Evolutionary conservation across 2,888 invertebrate genomes (phyloP), one percentile per base, ranked within the genome.

Genomic region (Andricus curvator): DNA sequence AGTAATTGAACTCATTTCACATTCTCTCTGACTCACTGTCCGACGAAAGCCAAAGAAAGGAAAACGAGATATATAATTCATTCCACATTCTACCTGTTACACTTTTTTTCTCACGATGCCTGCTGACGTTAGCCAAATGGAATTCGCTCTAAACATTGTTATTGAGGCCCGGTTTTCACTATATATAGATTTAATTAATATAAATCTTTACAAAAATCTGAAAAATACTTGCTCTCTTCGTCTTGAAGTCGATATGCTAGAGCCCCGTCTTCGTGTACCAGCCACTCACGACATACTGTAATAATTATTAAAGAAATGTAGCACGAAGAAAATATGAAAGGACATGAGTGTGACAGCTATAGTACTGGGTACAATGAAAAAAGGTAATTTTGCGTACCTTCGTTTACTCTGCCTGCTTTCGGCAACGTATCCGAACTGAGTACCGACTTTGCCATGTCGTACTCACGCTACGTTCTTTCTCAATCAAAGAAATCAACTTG

Each of bases 241-340:
- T 96, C 96, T 92, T 97, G 97, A 51, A 97, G 94, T 86, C 95
- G 95, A 92, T 97, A 96, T 13, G 97, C 97, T 88, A 97, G 92
- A 25, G 96, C 97, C 84, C 96, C 96, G 93, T 97, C 97, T 93
- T 97, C 97, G 88, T 96, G 95, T 51, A 97, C 96, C 87, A 96
- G 93, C 97, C 97, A 97, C 93, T 97, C 96, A 87, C 96, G 95
- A 90, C 97, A 96, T 81, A 97, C 97, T 96, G 93, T 78, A 93
- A 93, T 85, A 88, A 81, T 86, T 85, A 84, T 82, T 82, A 70
- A 70, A 9, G 29, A n/a, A 51, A 74, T 67, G 37, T 37, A 65
- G 20, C 22, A 66, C 76, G 33, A 68, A 79, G 51, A 78, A 78
- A 74, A 74, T 37, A 37, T 70, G 70, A 74, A 74, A 74, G 56